A percentile compares a stretch with the other conserved stretches of the same genome.
Evolutionary conservation across 2,113 vertebrate species (phyloP).

Genomic region (Setophaga coronata): DNA sequence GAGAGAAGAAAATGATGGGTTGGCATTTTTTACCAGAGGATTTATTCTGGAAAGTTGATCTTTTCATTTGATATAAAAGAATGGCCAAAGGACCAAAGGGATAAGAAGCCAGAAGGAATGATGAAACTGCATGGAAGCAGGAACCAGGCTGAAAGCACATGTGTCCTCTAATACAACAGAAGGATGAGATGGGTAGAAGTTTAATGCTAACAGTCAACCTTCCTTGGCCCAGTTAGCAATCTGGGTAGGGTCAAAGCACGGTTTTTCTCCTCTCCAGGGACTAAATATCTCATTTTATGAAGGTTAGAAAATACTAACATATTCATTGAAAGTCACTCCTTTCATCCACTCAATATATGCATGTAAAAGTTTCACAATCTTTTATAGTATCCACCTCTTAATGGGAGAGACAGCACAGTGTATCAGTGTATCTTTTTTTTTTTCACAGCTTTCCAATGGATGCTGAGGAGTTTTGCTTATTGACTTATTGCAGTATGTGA

Average conservation of each 20-base stretch:
- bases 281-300: background rate
- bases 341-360: background rate
- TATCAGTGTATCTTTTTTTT: background rate
- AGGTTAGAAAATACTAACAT: background rate
- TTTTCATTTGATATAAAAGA: background rate
- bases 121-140: background rate
- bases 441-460: background rate
- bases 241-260: background rate
- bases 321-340: background rate
- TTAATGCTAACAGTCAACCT: background rate
- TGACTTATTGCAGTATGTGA: constrained; percentile 14
- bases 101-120: background rate
- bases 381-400: constrained; percentile 9
- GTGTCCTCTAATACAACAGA: background rate
- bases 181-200: background rate
- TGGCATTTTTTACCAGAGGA: background rate
- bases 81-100: background rate
- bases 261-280: background rate
- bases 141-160: background rate
- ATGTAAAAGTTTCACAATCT: background rate
- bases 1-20: background rate
- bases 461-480: constrained; percentile 10
- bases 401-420: background rate
- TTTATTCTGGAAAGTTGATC: background rate
- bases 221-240: background rate